Evolutionary conservation across 2,113 vertebrate species (phyloP).

Genomic region (Erythrocebus patas): DNA sequence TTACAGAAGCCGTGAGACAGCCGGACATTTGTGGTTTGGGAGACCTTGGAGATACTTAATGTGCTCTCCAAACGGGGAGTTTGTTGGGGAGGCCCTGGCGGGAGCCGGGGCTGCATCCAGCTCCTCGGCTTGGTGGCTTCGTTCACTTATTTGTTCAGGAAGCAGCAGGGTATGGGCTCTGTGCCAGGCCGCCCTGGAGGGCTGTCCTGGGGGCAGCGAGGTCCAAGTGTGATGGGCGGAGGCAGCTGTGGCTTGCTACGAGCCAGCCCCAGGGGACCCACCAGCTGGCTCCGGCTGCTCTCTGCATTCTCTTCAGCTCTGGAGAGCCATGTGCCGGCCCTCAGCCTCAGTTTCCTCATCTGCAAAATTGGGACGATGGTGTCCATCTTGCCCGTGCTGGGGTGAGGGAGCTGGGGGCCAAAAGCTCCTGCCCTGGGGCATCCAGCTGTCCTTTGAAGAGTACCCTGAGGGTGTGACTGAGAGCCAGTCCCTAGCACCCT

Average conservation of each 20-base stretch:
- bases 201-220: background rate
- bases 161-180: background rate
- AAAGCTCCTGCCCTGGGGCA: background rate
- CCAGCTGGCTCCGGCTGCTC: background rate
- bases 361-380: background rate
- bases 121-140: background rate
- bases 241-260: background rate
- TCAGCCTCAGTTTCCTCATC: background rate
- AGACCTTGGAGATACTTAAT: background rate
- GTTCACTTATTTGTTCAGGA: background rate
- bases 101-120: background rate
- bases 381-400: background rate
- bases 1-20: background rate
- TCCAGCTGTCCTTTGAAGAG: background rate
- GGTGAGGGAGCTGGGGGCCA: background rate
- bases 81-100: background rate
- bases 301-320: background rate
- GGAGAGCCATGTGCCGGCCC: background rate
- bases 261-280: fast-evolving
- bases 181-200: background rate
- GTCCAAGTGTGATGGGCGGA: background rate
- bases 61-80: background rate
- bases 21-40: background rate
- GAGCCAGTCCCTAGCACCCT: background rate
- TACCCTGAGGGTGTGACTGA: fast-evolving